Evolutionary conservation across 2,113 vertebrate genomes (phyloP).

Genomic region (Corythaixoides concolor): DNA sequence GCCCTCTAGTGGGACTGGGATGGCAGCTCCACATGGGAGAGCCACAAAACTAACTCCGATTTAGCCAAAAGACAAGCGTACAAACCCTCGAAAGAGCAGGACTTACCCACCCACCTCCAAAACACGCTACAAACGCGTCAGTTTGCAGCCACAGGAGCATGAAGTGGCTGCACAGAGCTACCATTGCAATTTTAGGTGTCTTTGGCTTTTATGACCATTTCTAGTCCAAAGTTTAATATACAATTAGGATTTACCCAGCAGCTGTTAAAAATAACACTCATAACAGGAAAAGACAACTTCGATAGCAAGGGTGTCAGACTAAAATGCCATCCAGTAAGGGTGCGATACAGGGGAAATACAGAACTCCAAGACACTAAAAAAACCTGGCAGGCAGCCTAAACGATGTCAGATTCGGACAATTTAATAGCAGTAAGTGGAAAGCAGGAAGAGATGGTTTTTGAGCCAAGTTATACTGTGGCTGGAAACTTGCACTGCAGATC

Average conservation of each 20-base stretch:
- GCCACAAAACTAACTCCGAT: not conserved
- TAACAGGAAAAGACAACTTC: not conserved
- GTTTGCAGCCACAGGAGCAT: not conserved
- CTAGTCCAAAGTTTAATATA: not conserved
- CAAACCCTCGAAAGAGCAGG: not conserved
- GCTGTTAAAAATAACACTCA: slow-evolving; percentile 2
- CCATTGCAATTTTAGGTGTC: not conserved
- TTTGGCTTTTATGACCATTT: not conserved
- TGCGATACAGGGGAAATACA: not conserved
- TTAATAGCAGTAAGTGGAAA: not conserved
- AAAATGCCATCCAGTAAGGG: not conserved
- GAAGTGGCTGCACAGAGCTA: not conserved
- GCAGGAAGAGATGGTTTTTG: not conserved
- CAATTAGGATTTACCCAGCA: not conserved
- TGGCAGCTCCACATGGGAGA: not conserved
- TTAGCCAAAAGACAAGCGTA: not conserved
- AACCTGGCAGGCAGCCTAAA: not conserved
- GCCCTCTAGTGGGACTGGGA: slow-evolving; percentile 37
- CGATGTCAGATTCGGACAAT: not conserved
- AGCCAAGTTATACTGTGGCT: not conserved
- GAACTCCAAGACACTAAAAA: not conserved
- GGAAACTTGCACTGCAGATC: not conserved
- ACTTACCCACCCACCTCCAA: not conserved
- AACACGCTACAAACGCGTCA: not conserved
- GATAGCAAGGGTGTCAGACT: not conserved